A percentile compares a stretch with the other conserved stretches of the same genome.
phyloP scores from a whole-genome alignment of 2,797 vertebrate species.

The Eospalax fontanierii region DNA sequence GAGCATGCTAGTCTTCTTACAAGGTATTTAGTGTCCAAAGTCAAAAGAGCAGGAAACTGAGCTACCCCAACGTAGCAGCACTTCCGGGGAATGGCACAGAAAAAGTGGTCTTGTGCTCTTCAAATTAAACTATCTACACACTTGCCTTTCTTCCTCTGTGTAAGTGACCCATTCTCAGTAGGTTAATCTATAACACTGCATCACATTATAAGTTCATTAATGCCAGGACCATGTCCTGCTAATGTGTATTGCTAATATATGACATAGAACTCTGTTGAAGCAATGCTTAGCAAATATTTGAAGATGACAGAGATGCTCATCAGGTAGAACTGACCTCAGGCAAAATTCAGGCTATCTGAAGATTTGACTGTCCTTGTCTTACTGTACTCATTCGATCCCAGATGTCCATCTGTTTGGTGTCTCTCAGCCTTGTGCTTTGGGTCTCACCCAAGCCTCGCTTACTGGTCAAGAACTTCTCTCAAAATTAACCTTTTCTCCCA shows the following conservation, averaged over 20 bases:
- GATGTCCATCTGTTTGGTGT: neutral
- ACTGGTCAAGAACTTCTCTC: neutral
- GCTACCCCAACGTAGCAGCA: neutral
- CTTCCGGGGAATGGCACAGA: accelerated
- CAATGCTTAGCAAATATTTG: neutral
- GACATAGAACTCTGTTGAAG: neutral
- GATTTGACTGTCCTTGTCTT: neutral
- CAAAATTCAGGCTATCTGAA: no score
- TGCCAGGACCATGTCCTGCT: neutral
- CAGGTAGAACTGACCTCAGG: neutral
- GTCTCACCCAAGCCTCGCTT: neutral
- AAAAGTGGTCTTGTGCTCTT: neutral
- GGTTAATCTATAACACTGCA: neutral
- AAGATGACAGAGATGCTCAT: neutral
- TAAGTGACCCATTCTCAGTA: neutral
- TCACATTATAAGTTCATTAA: neutral
- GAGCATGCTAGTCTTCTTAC: neutral
- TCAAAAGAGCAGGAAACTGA: neutral
- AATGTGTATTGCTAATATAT: neutral
- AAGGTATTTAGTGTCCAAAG: neutral
- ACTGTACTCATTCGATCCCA: neutral
- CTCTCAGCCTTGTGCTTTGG: neutral
- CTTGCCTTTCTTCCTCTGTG: neutral
- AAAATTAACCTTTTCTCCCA: neutral
- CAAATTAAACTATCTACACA: neutral